Evolutionary conservation across 2,888 invertebrate species (phyloP), one percentile per base, ranked within the genome.

Genomic region (Sclerodermus sp.): DNA sequence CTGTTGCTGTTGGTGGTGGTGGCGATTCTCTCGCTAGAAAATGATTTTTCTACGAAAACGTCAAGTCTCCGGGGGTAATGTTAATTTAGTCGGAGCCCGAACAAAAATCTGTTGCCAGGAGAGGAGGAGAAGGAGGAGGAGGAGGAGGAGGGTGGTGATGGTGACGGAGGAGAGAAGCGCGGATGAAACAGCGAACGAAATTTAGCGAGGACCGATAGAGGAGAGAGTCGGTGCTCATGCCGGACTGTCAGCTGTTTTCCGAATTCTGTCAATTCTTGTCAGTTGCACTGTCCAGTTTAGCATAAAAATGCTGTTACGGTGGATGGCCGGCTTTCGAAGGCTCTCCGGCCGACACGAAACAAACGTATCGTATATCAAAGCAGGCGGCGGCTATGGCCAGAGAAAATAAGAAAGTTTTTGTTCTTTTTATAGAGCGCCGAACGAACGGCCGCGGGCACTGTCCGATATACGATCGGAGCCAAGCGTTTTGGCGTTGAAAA

Each of bases 311-410:
- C 59, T 64, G 66, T 63, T 64, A 64, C 58, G 58, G 55, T 59
- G 52, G 60, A 64, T 64, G 64, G 62, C 59, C 64, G 59, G 64
- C 64, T 69, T 69, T 68, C 68, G 62, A 67, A 63, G 58, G 61
- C 60, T 61, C 55, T 10, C 12, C 59, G 58, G 57, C 55, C 66
- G 63, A 60, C 64, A 57, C 61, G 64, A 60, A 63, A 66, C 65
- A 71, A 67, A 68, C 65, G 70, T 71, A 71, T 71, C 71, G 62
- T 66, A 68, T 71, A 67, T 71, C 71, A 71, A 71, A 71, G 71
- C 66, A 48, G 66, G 63, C 29, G 14, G 43, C 58, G 62, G 56
- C 56, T 58, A 51, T 53, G 55, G 55, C 51, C 57, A 41, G 56
- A 51, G 55, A 64, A 66, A 66, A 63, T 66, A 66, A 66, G 64